Base-by-base conservation (phyloP, 2,888 invertebrate genomes). In the Yponomeuta plumbellus region DNA sequence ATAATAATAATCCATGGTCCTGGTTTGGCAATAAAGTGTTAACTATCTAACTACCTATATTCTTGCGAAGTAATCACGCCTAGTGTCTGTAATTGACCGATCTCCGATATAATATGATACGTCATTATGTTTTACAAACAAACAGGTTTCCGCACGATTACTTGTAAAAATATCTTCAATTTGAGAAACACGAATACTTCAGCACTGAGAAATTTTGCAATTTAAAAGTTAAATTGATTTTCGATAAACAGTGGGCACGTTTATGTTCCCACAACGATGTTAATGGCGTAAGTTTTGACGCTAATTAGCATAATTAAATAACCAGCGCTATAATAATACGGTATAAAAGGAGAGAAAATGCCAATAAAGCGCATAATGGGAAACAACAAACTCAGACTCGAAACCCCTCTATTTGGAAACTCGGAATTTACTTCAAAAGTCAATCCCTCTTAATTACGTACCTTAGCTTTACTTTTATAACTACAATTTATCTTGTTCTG, bases 61-160 rank as follows among this genome's bases (percentile, higher is more conserved):
- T 8, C 44, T 52, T 1, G 44, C 44, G 17, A 4, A 52, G 17
- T 17, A 52, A 52, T 17, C 17, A 17, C 17, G 44, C 44, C 2
- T 17, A 17, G 44, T 52, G 17, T 17, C 44, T 63, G 10, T 63
- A 63, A 73, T 70, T 76, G 76, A 77, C 77, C 76, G 70, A 66
- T 73, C 70, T 80, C 84, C 84, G 85, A 84, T 84, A 78, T 79
- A 70, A 79, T 80, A n/a, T n/a, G n/a, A n/a, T 76, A 73, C 78
- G 73, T 80, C 79, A 78, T 73, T 72, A 70, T 20, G 58, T n/a
- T 72, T 71, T 52, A 71, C 68, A 70, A 72, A 75, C 69, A 79
- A 82, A 80, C 75, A 72, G 81, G 81, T 83, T 72, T 76, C 69
- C 77, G 34, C 73, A 59, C 13, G 74, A 74, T 77, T 73, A 57